A percentile compares a stretch with the other conserved stretches of the same genome.
Evolutionary conservation across 2,888 invertebrate genomes (phyloP).

Genomic region (Fragum sueziense): DNA sequence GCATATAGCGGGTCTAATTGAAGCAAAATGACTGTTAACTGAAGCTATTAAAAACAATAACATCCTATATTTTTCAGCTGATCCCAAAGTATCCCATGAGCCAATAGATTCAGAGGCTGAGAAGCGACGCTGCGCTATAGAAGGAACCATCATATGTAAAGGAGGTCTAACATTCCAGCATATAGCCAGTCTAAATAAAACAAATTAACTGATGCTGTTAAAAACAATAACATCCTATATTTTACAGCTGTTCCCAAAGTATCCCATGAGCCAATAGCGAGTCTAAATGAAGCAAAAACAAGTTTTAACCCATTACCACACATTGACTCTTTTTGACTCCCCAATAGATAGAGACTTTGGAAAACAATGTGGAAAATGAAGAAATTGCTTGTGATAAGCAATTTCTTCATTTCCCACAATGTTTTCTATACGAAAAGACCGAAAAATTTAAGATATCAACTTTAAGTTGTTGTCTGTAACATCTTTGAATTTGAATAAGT

Average conservation of each 20-base stretch:
- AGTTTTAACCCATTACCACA: too few relatives aligned
- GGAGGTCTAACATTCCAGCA: slow-evolving; percentile 79
- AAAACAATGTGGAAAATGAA: slow-evolving; percentile 9
- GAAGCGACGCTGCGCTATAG: slow-evolving; percentile 69
- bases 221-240: too few relatives aligned
- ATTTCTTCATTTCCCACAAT: neutral
- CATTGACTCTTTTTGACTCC: too few relatives aligned
- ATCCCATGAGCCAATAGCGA: slow-evolving; percentile 83
- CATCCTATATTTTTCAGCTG: neutral
- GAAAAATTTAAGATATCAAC: too few relatives aligned
- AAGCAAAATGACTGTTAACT: slow-evolving; percentile 69
- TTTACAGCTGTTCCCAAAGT: neutral
- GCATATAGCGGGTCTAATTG: slow-evolving; percentile 84
- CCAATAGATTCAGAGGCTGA: neutral
- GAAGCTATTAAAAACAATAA: slow-evolving; percentile 82
- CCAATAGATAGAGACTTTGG: neutral
- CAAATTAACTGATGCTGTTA: slow-evolving; percentile 84
- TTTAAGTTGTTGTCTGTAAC: too few relatives aligned
- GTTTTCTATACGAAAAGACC: slow-evolving; percentile 76
- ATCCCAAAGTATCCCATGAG: neutral
- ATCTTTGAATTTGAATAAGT: neutral
- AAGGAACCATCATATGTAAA: slow-evolving; percentile 74
- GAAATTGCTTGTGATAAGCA: neutral
- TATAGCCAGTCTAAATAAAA: slow-evolving; percentile 84
- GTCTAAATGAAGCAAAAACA: slow-evolving; percentile 83